Conservation (phyloP, 2,797 vertebrate genomes). For the Malurus leucopterus region DNA sequence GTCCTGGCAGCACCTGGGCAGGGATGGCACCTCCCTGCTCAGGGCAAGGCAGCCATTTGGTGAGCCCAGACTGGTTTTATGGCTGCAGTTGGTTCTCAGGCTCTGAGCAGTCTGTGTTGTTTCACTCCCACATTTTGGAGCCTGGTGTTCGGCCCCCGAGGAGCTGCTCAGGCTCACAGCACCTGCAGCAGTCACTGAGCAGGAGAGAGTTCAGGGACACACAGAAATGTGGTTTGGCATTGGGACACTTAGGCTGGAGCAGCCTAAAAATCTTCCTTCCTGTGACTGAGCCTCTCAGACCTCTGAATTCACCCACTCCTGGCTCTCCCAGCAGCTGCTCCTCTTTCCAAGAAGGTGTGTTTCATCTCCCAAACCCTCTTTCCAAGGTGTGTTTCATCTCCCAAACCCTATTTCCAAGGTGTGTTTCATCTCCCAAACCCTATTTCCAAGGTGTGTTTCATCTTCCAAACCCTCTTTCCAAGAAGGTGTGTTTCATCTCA, state of each 20-base stretch:
- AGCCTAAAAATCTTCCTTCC: not conserved
- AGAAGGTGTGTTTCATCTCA: too few relatives aligned
- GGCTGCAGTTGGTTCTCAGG: not conserved
- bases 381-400: too few relatives aligned
- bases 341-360: not conserved
- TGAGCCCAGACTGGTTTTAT: not conserved
- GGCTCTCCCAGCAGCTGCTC: not conserved
- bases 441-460: too few relatives aligned
- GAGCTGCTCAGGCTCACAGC: not conserved
- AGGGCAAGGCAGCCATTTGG: not conserved
- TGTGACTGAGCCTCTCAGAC: not conserved
- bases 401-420: too few relatives aligned
- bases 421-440: not conserved
- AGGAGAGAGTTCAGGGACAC: not conserved
- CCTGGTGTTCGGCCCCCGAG: rapidly evolving
- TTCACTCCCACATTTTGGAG: not conserved
- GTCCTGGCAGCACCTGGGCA: not conserved
- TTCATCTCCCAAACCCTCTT: not conserved
- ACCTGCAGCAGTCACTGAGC: not conserved
- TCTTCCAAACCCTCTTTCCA: too few relatives aligned
- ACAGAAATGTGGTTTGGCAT: not conserved
- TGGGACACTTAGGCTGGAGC: not conserved
- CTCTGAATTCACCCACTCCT: not conserved
- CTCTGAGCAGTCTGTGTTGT: not conserved
- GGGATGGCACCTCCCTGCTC: not conserved